Evolutionary conservation across 1,140 invertebrate genomes (phyloP).

Genomic region (Adelges cooleyi): DNA sequence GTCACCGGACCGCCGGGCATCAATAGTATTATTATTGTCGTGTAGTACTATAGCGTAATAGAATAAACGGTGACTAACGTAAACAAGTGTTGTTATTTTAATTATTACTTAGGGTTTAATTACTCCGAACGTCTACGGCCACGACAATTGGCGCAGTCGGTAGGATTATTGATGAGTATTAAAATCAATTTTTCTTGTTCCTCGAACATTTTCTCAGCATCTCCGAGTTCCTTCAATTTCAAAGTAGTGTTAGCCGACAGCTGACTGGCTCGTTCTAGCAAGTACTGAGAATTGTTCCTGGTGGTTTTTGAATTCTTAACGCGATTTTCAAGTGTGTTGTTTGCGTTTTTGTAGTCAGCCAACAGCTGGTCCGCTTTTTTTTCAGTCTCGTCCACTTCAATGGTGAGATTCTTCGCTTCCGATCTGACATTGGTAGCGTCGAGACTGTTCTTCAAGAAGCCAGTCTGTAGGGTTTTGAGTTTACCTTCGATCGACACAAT

Average conservation of each 20-base stretch:
- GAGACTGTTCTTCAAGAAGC: constrained; percentile 61
- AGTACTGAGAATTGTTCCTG: constrained; percentile 55
- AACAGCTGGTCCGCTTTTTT: constrained; percentile 44
- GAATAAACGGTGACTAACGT: too few relatives aligned
- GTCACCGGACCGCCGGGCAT: too few relatives aligned
- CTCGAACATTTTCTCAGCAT: too few relatives aligned
- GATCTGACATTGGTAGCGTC: constrained; percentile 47
- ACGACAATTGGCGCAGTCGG: too few relatives aligned
- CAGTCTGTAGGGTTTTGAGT: constrained; percentile 58
- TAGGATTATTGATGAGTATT: too few relatives aligned
- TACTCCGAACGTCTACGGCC: too few relatives aligned
- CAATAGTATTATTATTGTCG: too few relatives aligned
- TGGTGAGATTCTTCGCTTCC: constrained; percentile 44
- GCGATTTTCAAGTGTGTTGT: constrained; percentile 47
- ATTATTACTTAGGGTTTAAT: too few relatives aligned
- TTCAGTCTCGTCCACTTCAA: constrained; percentile 47
- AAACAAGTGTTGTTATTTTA: too few relatives aligned
- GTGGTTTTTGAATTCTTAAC: constrained; percentile 51
- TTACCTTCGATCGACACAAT: constrained; percentile 54
- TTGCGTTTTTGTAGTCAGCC: constrained; percentile 47
- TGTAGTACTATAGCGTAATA: too few relatives aligned
- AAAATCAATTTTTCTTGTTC: too few relatives aligned
- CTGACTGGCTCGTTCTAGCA: constrained; percentile 61
- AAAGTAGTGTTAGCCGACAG: constrained; percentile 61
- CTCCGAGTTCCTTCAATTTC: constrained; percentile 60